phyloP scores from a whole-genome alignment of 2,113 vertebrate genomes.

The Diadophis punctatus region DNA sequence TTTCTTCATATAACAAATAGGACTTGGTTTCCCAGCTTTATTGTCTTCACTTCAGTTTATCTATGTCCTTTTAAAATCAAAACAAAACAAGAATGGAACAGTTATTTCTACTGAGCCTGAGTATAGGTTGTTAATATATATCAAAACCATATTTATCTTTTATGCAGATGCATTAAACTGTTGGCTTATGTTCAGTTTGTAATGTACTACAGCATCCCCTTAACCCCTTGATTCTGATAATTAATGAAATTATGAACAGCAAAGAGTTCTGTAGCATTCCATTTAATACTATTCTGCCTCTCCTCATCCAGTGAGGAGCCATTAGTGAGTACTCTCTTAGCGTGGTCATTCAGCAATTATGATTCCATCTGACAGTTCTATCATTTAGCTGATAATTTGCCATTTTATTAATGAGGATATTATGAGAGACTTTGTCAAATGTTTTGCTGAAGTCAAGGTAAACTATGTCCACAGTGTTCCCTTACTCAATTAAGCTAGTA shows the following conservation, averaged over 20 bases:
- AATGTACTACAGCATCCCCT: background rate
- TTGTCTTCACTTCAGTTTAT: background rate
- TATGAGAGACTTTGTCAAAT: background rate
- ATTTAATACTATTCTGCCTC: background rate
- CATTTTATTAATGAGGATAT: background rate
- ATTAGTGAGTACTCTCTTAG: background rate
- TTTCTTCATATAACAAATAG: background rate
- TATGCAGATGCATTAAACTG: background rate
- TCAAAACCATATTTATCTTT: background rate
- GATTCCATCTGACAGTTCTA: background rate
- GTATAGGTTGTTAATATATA: background rate
- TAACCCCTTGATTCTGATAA: background rate
- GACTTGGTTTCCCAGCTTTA: background rate
- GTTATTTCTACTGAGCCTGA: background rate
- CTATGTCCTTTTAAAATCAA: background rate
- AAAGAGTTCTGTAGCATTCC: background rate
- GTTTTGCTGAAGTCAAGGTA: background rate
- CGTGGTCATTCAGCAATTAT: background rate
- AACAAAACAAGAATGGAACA: background rate
- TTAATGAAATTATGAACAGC: background rate
- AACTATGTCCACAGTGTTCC: background rate
- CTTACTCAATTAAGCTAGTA: background rate
- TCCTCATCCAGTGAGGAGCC: background rate
- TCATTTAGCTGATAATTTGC: background rate
- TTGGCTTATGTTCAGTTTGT: background rate